These are phyloP conservation scores for Takifugu flavidus DNA, from an alignment of 2,113 vertebrate genomes.

Conservation along the genomic window DNA sequence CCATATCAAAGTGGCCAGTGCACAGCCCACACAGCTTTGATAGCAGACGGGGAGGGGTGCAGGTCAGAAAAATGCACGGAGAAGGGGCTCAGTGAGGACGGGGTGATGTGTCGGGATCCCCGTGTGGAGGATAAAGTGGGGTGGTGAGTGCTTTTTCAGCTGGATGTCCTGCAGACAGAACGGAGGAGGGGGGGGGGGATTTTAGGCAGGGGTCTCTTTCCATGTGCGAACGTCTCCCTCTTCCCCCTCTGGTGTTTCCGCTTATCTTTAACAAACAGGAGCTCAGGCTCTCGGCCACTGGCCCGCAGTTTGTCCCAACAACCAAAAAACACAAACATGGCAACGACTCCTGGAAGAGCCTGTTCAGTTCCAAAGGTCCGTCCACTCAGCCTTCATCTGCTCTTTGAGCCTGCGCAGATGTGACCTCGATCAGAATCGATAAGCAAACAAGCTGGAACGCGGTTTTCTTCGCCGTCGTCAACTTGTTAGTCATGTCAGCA, in stretches of 20 bases:
- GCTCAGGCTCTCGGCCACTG: constrained; percentile 66
- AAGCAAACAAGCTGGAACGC: constrained; percentile 19
- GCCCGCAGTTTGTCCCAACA: constrained; percentile 70
- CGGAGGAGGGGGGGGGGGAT: constrained; percentile 6
- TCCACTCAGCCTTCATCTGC: constrained; percentile 33
- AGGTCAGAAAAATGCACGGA: constrained; percentile 49
- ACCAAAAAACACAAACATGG: constrained; percentile 57
- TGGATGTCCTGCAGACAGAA: constrained; percentile 51
- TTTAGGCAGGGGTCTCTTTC: constrained; percentile 40
- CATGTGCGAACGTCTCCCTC: constrained; percentile 41
- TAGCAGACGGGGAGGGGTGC: constrained; percentile 38
- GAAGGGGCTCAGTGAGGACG: constrained; percentile 46
- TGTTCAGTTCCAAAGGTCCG: constrained; percentile 50
- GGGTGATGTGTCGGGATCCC: constrained; percentile 53
- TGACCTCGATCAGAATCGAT: constrained; percentile 27
- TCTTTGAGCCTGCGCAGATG: constrained; percentile 14
- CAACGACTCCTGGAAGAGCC: constrained; percentile 64
- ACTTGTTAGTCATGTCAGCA: not conserved
- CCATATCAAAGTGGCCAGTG: constrained; percentile 60
- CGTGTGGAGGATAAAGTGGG: constrained; percentile 37
- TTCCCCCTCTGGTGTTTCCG: constrained; percentile 60
- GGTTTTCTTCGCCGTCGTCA: constrained; percentile 3
- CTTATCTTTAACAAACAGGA: constrained; percentile 76
- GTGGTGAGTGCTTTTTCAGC: constrained; percentile 42
- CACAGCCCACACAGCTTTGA: constrained; percentile 63